These are phyloP conservation scores for Muscidifurax raptorellus DNA, from an alignment of 1,140 invertebrate species.

Conservation along the genomic window DNA sequence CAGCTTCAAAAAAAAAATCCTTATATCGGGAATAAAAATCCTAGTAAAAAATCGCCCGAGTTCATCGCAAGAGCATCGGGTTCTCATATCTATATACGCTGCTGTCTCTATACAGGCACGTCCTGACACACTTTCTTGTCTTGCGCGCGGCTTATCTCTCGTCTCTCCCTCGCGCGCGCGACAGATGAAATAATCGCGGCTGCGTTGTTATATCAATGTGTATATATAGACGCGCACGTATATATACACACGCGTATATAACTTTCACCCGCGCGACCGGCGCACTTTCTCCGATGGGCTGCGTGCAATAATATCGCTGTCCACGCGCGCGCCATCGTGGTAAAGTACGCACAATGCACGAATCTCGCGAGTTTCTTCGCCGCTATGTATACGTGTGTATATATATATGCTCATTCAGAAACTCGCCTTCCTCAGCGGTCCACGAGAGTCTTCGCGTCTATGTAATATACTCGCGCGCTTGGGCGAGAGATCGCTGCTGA, in stretches of 20 bases:
- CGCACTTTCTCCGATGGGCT: not conserved
- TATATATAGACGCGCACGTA: too few species aligned
- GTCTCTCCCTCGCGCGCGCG: not conserved
- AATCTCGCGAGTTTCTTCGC: not conserved
- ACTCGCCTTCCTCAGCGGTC: too few species aligned
- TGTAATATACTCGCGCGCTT: not conserved
- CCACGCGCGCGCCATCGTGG: too few species aligned
- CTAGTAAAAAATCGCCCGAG: not conserved
- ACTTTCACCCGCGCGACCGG: conserved; percentile 16
- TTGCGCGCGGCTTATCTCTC: not conserved
- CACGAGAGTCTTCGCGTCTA: not conserved
- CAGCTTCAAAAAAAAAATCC: not conserved
- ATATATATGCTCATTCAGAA: not conserved
- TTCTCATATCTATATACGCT: too few species aligned
- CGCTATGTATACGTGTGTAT: not conserved
- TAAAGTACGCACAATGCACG: not conserved
- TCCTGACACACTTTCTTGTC: not conserved
- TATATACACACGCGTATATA: not conserved
- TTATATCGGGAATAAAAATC: too few species aligned
- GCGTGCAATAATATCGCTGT: not conserved
- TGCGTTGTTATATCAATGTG: not conserved
- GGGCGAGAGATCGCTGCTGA: not conserved
- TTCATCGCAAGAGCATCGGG: too few species aligned
- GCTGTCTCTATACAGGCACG: not conserved
- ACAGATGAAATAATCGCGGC: conserved; percentile 24